These are phyloP conservation scores for Anadara kagoshimensis DNA, from an alignment of 1,140 invertebrate species.

Conservation along the genomic window DNA sequence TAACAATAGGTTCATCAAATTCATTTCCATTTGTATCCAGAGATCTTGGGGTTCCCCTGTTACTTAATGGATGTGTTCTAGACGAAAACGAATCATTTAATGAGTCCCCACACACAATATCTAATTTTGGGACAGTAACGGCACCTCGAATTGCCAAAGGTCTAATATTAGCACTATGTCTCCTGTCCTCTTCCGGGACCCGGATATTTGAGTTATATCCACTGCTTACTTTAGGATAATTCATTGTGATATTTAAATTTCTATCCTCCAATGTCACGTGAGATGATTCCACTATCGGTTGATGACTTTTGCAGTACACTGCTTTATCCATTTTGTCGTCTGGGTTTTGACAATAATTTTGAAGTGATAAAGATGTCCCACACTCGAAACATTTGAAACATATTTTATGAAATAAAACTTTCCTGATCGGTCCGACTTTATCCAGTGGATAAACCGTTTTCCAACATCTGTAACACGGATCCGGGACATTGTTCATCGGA, in stretches of 20 bases:
- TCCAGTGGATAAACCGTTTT: constrained; percentile 40
- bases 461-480: constrained; percentile 36
- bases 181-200: constrained; percentile 26
- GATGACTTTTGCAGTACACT: constrained; percentile 37
- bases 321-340: constrained; percentile 37
- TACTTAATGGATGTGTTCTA: neutral
- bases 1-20: constrained; percentile 1
- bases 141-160: constrained; percentile 23
- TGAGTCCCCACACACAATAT: constrained; percentile 31
- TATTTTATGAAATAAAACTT: constrained; percentile 32
- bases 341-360: constrained; percentile 32
- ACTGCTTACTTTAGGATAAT: constrained; percentile 31
- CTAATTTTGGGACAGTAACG: constrained; percentile 29
- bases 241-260: constrained; percentile 33
- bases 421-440: constrained; percentile 37
- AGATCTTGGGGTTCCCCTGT: constrained; percentile 11
- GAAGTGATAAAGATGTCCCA: constrained; percentile 19
- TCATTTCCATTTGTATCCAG: constrained; percentile 24
- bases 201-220: constrained; percentile 32
- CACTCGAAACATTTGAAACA: constrained; percentile 34
- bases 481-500: constrained; percentile 6
- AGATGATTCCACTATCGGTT: constrained; percentile 14
- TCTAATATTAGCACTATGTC: neutral
- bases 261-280: constrained; percentile 26
- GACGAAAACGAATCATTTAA: constrained; percentile 6